Base-by-base conservation (phyloP, 1,140 invertebrate species). In the Cataglyphis hispanica region DNA sequence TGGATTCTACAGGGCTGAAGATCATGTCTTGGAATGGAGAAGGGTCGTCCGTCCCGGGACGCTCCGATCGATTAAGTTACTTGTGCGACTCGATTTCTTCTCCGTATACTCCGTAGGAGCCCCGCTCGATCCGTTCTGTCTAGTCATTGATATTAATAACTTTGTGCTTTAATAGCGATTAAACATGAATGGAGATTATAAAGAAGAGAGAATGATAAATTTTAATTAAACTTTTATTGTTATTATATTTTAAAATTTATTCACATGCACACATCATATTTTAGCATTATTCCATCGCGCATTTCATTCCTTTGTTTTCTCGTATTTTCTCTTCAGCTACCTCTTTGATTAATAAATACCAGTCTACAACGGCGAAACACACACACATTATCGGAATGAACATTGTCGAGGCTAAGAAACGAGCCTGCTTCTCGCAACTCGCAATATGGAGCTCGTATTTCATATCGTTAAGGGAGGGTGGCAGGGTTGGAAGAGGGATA, bases 391-490 rank as follows among this genome's bases (percentile, higher is more conserved):
- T 74, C 72, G 60, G 81, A 75, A 84, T 77, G 58, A 76, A 80
- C 50, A 72, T 40, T 53, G 56, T 60, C 67, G 50, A 56, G 66
- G 46, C 67, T 63, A 83, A 86, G 67, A 83, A 86, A 67, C 70
- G 70, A 64, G 81, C 76, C 86, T 80, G 77, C 75, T 83, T 81
- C 81, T 80, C 83, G 88, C 85, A 67, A 67, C 86, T 84, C 81
- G 87, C 89, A 91, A 92, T 91, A 92, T 89, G 80, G 87, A 43
- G 40, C 89, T 89, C 87, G 75, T 91, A 91, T 92, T 91, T 89
- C 90, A 92, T 89, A 81, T 81, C 50, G 84, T 61, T 58, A 72
- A 50, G 53, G 31, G 60, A 34, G 46, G 77, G 70, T 64, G 83
- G 56, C 27, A 25, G 76, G 50, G 72, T 50, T 22, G 84, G n/a